Base-by-base conservation (phyloP, 2,797 vertebrate species). In the Pseudochirops cupreus region DNA sequence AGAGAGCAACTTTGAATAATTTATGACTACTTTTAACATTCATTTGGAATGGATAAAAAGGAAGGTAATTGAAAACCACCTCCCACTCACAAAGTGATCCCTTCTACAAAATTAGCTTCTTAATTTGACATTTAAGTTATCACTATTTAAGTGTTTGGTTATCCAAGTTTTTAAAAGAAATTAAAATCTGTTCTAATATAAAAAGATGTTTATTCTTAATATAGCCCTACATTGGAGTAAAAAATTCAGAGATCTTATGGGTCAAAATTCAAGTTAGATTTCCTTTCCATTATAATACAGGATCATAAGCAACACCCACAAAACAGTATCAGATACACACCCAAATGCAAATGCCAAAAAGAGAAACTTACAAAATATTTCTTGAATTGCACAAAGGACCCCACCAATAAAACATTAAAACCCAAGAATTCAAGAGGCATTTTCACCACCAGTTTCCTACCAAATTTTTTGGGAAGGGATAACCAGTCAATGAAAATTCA, bases 31-130 rank as follows among this genome's bases (percentile, higher is more conserved):
- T 96, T 39, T 94, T 91, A 95, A 92, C 59, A 95, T 1, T 87
- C 67, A 67, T 91, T 54, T 87, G 94, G 96, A 96, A 94, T 91
- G 96, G 56, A 96, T 96, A 96, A 95, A 87, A 26, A 87, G 21
- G 28, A 89, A 90, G 94, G 92, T 93, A 55, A 62, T 0, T 54
- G 50, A 95, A 52, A 14, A 93, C 28, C 3, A 94, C 10, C 13
- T 93, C 29, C 74, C 56, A 94, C 74, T 97, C 57, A 96, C 7
- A 94, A 14, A 96, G 95, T 89, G 33, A 93, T 46, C 67, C 18
- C 62, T 67, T 93, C 93, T 91, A 90, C 92, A 91, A 97, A 96
- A 94, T 94, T 54, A 93, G 11, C 62, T 55, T 95, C 96, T 92
- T 92, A 82, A 92, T 92, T 56, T 94, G 39, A 93, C 67, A 94